Conservation (phyloP, 35 echinoderm and acorn worm genomes). For the Apostichopus japonicus region DNA sequence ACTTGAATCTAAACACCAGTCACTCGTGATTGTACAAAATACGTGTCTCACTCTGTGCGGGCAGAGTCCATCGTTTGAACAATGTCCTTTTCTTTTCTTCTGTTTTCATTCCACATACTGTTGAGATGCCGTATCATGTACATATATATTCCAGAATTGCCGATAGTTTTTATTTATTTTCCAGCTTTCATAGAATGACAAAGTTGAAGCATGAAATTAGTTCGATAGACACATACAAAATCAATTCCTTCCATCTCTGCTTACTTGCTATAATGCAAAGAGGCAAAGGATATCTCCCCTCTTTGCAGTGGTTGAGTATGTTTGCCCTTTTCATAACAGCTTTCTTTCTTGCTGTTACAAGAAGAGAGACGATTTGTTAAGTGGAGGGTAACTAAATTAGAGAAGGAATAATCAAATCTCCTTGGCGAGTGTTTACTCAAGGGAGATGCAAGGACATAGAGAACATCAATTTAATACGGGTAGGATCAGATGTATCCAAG, state of each 20-base stretch:
- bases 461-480: slow-evolving; percentile 25
- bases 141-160: not conserved
- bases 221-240: slow-evolving; percentile 1
- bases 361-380: slow-evolving; percentile 52
- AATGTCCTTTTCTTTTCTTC: not conserved
- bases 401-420: slow-evolving; percentile 41
- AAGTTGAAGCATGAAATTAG: slow-evolving; percentile 14
- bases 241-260: slow-evolving; percentile 17
- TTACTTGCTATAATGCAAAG: slow-evolving; percentile 13
- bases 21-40: not conserved
- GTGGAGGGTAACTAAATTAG: slow-evolving; percentile 47
- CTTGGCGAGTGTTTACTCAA: slow-evolving; percentile 51
- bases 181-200: not conserved
- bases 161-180: not conserved
- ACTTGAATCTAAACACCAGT: not conserved
- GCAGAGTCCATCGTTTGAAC: not conserved
- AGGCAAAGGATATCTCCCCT: not conserved
- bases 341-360: slow-evolving; percentile 27
- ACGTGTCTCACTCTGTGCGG: not conserved
- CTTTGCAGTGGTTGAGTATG: slow-evolving; percentile 1
- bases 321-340: slow-evolving; percentile 54
- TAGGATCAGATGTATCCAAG: not conserved
- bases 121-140: not conserved
- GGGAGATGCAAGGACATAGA: slow-evolving; percentile 11
- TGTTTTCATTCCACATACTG: not conserved